Evolutionary conservation across 2,888 invertebrate genomes (phyloP).

Genomic region (Rhagonycha fulva): DNA sequence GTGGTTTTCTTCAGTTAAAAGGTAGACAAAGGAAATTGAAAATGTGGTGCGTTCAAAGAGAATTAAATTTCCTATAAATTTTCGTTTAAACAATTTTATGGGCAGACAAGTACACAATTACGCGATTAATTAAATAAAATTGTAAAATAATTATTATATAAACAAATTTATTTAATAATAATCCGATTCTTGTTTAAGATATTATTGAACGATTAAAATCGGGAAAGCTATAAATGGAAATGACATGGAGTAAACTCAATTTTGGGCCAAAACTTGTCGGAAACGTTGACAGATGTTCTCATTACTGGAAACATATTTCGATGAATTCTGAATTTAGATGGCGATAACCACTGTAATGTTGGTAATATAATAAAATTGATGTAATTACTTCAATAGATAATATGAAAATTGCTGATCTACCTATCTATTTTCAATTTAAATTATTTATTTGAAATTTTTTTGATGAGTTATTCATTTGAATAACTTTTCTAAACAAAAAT

Average conservation of each 20-base stretch:
- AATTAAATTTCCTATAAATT: constrained; percentile 21
- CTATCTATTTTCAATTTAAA: background rate
- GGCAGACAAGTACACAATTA: background rate
- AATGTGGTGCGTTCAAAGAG: constrained; percentile 12
- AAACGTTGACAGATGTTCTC: constrained; percentile 21
- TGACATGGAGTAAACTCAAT: constrained; percentile 17
- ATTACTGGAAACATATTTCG: constrained; percentile 21
- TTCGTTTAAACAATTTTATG: constrained; percentile 9
- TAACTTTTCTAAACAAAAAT: too few relatives aligned
- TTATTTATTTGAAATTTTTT: background rate
- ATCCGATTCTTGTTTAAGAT: background rate
- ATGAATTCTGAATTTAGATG: constrained; percentile 6
- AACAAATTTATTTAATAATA: background rate
- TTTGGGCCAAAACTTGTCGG: constrained; percentile 13
- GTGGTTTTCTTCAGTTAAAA: constrained; percentile 15
- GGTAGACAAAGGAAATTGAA: constrained; percentile 22
- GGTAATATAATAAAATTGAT: background rate
- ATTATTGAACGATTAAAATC: background rate
- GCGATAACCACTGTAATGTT: background rate
- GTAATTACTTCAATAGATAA: background rate
- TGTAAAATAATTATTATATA: background rate
- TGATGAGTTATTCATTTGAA: too few relatives aligned
- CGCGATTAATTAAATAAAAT: background rate
- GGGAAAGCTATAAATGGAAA: background rate
- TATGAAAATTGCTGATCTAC: background rate